phyloP scores from a whole-genome alignment of 2,888 invertebrate species.

The Endomychus coccineus region DNA sequence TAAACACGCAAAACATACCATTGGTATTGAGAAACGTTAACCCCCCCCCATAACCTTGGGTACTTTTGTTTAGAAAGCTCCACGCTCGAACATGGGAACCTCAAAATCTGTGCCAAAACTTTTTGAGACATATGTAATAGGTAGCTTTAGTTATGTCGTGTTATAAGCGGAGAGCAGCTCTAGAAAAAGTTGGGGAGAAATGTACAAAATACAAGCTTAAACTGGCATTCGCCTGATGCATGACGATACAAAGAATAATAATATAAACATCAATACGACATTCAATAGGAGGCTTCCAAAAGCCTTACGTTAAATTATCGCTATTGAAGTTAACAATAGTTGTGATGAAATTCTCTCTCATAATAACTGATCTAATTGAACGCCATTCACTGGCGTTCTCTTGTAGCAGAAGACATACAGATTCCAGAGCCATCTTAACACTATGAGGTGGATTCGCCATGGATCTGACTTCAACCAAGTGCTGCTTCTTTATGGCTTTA shows the following conservation, averaged over 20 bases:
- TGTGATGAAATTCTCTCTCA: slow-evolving; percentile 92
- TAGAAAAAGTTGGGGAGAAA: background rate
- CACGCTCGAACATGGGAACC: too few species aligned
- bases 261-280: slow-evolving; percentile 2
- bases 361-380: slow-evolving; percentile 80
- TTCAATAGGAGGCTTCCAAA: slow-evolving; percentile 8
- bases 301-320: slow-evolving; percentile 81
- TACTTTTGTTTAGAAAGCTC: too few species aligned
- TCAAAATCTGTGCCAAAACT: too few species aligned
- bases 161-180: too few species aligned
- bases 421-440: slow-evolving; percentile 90
- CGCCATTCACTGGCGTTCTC: slow-evolving; percentile 92
- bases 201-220: background rate
- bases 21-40: too few species aligned
- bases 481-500: slow-evolving; percentile 92
- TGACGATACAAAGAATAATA: background rate
- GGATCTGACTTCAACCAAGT: slow-evolving; percentile 88
- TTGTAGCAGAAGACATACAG: slow-evolving; percentile 87
- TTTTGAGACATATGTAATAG: background rate
- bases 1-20: too few species aligned
- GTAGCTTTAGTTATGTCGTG: too few species aligned
- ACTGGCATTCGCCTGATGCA: background rate
- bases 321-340: slow-evolving; percentile 93
- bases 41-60: too few species aligned
- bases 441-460: slow-evolving; percentile 91